Evolutionary conservation across 2,113 vertebrate species (phyloP).

Genomic region (Psilopsiagon aymara): DNA sequence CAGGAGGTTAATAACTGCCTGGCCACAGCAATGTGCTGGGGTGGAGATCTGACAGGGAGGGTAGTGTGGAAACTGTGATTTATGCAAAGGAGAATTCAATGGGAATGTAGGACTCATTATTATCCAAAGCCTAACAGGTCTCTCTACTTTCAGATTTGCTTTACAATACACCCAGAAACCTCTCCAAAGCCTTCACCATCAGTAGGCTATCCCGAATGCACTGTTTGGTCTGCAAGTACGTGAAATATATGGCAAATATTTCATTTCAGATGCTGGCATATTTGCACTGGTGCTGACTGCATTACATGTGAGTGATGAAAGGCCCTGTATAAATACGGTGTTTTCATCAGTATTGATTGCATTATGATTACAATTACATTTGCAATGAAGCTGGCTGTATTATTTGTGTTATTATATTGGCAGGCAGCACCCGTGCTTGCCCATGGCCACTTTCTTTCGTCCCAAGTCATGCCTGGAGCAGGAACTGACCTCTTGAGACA

Average conservation of each 20-base stretch:
- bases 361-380: slow-evolving; percentile 51
- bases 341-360: slow-evolving; percentile 58
- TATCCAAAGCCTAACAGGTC: slow-evolving; percentile 4
- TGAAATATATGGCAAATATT: slow-evolving; percentile 63
- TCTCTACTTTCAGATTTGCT: background rate
- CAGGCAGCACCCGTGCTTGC: background rate
- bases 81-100: background rate
- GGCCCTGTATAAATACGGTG: slow-evolving; percentile 68
- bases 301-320: slow-evolving; percentile 68
- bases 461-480: rapidly evolving
- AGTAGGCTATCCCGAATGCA: background rate
- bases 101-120: background rate
- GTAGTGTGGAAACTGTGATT: background rate
- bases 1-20: slow-evolving; percentile 7
- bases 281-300: slow-evolving; percentile 64
- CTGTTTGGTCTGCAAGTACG: slow-evolving; percentile 56
- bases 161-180: background rate
- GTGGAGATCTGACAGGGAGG: background rate
- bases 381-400: slow-evolving; percentile 29
- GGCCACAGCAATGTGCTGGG: background rate
- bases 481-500: background rate
- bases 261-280: slow-evolving; percentile 64
- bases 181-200: background rate
- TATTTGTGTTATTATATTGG: background rate
- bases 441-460: background rate